These are phyloP conservation scores for Conus betulinus DNA, from an alignment of 1,140 invertebrate species.

Conservation along the genomic window DNA sequence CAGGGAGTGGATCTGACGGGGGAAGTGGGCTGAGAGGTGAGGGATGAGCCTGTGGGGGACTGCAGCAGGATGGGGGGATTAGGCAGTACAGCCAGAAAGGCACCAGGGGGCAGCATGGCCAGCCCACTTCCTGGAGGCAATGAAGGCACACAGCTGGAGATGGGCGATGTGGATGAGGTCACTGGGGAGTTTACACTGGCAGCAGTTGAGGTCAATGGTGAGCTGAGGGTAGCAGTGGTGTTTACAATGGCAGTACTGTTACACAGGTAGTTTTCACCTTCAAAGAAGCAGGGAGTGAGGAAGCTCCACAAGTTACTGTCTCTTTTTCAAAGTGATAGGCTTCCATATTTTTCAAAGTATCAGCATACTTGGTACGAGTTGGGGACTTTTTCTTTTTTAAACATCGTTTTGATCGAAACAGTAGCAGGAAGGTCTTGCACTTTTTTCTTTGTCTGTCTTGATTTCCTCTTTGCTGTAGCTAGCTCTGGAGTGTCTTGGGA, in stretches of 20 bases:
- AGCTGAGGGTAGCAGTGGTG: neutral
- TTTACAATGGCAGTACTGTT: neutral
- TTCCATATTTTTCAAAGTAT: slow-evolving; percentile 17
- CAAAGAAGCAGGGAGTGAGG: neutral
- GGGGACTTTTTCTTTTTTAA: slow-evolving; percentile 14
- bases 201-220: neutral
- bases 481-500: neutral
- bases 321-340: neutral
- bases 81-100: slow-evolving; percentile 6
- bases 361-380: neutral
- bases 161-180: neutral
- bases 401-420: neutral
- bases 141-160: neutral
- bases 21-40: neutral
- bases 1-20: neutral
- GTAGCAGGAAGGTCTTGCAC: neutral
- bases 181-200: neutral
- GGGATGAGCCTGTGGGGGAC: neutral
- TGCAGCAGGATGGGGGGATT: slow-evolving; percentile 12
- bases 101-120: slow-evolving; percentile 25
- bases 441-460: neutral
- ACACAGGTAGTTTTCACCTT: too few species aligned
- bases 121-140: slow-evolving; percentile 3
- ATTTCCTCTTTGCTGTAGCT: neutral
- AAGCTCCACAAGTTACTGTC: neutral